phyloP scores from a whole-genome alignment of 2,797 vertebrate species.

The Chromis chromis region DNA sequence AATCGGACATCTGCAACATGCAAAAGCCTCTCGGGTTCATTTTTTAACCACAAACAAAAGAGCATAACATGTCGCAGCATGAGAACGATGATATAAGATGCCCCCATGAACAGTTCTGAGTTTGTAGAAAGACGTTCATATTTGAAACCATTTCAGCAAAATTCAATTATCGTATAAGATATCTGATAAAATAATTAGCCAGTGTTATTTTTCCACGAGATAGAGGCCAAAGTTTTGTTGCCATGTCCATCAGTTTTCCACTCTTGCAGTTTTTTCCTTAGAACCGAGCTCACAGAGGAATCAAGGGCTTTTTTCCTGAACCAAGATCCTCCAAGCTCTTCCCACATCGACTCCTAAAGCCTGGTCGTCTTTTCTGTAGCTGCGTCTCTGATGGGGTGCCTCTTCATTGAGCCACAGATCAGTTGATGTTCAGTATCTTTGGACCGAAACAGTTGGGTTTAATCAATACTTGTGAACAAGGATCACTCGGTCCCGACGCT shows the following conservation, averaged over 20 bases:
- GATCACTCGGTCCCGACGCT: constrained; percentile 10
- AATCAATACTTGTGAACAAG: constrained; percentile 11
- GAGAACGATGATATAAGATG: too few species aligned
- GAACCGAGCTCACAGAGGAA: not conserved
- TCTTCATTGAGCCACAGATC: not conserved
- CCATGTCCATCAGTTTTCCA: not conserved
- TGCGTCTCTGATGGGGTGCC: not conserved
- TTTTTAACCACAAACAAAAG: not conserved
- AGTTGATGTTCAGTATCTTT: constrained; percentile 9
- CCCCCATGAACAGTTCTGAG: too few species aligned
- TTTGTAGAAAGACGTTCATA: too few species aligned
- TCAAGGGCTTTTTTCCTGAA: not conserved
- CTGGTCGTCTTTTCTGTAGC: not conserved
- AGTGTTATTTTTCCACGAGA: not conserved
- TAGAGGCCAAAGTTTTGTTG: not conserved
- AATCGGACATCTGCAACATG: not conserved
- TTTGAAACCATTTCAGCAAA: accelerated
- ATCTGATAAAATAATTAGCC: not conserved
- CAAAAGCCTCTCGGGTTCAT: not conserved
- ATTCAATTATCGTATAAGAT: not conserved
- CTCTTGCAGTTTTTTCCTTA: constrained; percentile 15
- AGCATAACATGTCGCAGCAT: too few species aligned
- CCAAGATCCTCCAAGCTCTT: not conserved
- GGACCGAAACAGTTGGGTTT: constrained; percentile 7
- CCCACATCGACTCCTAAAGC: not conserved